Evolutionary conservation across 2,888 invertebrate species (phyloP).

Genomic region (Drosophila nr. perissopoda): DNA sequence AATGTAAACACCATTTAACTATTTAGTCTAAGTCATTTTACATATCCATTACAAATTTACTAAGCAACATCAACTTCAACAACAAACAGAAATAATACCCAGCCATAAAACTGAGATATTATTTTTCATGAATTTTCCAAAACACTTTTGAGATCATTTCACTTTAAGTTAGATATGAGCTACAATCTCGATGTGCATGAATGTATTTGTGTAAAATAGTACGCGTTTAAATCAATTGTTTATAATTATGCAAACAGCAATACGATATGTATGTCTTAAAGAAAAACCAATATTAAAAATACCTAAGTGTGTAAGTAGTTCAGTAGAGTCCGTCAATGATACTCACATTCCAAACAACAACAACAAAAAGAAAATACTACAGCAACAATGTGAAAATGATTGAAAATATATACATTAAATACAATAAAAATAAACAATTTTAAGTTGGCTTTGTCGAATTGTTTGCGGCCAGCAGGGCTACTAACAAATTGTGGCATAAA

Average conservation of each 20-base stretch:
- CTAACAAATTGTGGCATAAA: background rate
- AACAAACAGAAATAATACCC: conserved; percentile 15
- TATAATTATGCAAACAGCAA: conserved; percentile 66
- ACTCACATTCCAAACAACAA: conserved; percentile 45
- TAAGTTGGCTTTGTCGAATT: background rate
- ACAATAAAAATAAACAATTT: conserved; percentile 48
- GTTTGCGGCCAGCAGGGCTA: background rate
- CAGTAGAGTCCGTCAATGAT: conserved; percentile 69
- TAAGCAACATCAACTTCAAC: background rate
- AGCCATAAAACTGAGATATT: conserved; percentile 76
- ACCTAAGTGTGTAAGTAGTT: conserved; percentile 58
- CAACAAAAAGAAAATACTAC: conserved; percentile 27
- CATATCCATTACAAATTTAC: conserved; percentile 62
- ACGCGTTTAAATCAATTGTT: conserved; percentile 68
- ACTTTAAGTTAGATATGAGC: conserved; percentile 30
- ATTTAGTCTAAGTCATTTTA: conserved; percentile 74
- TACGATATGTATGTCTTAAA: conserved; percentile 52
- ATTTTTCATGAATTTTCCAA: conserved; percentile 19
- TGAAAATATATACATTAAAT: conserved; percentile 51
- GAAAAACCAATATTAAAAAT: conserved; percentile 8
- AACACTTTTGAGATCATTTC: conserved; percentile 8
- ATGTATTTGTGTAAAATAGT: conserved; percentile 40
- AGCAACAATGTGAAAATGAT: conserved; percentile 55
- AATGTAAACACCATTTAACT: conserved; percentile 45
- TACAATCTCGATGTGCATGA: conserved; percentile 34